phyloP scores from a whole-genome alignment of 2,113 vertebrate genomes.

The Macroglossus sobrinus region DNA sequence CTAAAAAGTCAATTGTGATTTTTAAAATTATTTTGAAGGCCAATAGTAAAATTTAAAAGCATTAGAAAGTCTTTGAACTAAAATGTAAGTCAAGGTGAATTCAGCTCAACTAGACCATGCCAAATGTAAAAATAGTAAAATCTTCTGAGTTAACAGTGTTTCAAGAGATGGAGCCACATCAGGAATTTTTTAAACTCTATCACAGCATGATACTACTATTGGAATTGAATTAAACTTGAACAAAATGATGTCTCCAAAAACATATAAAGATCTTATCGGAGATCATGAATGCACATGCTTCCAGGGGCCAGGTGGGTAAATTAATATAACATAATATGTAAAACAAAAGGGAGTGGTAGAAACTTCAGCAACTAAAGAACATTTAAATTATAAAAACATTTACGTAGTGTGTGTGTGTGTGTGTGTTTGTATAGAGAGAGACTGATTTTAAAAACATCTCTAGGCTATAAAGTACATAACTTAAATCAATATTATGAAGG shows the following conservation, averaged over 20 bases:
- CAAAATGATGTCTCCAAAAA: not conserved
- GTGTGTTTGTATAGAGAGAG: not conserved
- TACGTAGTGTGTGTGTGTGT: not conserved
- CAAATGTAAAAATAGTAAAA: conserved; percentile 24
- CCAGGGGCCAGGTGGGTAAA: not conserved
- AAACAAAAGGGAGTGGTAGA: not conserved
- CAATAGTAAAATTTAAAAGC: not conserved
- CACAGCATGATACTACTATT: not conserved
- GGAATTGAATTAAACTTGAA: not conserved
- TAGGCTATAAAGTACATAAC: not conserved
- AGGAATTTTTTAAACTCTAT: not conserved
- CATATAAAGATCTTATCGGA: not conserved
- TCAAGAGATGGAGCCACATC: not conserved
- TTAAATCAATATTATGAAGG: not conserved
- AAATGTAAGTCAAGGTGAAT: conserved; percentile 9
- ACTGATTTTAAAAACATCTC: not conserved
- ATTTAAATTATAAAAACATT: not conserved
- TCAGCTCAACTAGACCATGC: not conserved
- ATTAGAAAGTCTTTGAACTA: not conserved
- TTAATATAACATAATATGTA: not conserved
- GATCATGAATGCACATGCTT: not conserved
- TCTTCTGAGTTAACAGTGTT: not conserved
- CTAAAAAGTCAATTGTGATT: not conserved
- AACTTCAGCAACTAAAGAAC: not conserved
- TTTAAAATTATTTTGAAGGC: conserved; percentile 20